Percentiles rank a stretch among this genome's conserved stretches.
Evolutionary conservation across 2,797 vertebrate species (phyloP).

Genomic region (Pelodytes ibericus): DNA sequence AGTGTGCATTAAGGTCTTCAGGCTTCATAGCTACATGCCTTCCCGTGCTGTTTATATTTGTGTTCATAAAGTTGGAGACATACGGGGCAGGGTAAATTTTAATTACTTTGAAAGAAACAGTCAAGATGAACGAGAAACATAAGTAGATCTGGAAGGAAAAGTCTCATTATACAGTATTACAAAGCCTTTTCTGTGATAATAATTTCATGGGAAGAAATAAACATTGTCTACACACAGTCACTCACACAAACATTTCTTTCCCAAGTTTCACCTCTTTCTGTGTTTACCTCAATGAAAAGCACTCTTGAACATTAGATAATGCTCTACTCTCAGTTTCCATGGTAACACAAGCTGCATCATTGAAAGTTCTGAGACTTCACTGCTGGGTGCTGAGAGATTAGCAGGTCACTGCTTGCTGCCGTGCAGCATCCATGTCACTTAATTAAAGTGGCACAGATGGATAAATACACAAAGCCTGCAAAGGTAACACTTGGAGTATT

Average conservation of each 20-base stretch:
- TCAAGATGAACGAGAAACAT: too few relatives aligned
- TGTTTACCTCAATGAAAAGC: constrained; percentile 30
- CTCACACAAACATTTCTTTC: constrained; percentile 16
- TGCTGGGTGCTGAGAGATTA: constrained; percentile 48
- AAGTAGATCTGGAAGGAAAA: too few relatives aligned
- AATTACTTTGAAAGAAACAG: too few relatives aligned
- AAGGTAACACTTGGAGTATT: constrained; percentile 40
- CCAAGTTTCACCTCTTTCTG: constrained; percentile 26
- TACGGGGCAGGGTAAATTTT: too few relatives aligned
- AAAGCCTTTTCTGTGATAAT: neutral
- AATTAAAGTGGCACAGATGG: constrained; percentile 55
- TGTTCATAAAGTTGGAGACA: too few relatives aligned
- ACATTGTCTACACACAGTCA: neutral
- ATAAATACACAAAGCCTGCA: constrained; percentile 36
- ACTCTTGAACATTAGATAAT: constrained; percentile 42
- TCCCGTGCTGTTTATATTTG: too few relatives aligned
- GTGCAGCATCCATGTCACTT: constrained; percentile 48
- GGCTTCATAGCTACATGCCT: too few relatives aligned
- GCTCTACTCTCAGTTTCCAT: constrained; percentile 50
- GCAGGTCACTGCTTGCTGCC: constrained; percentile 49
- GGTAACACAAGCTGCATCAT: constrained; percentile 41
- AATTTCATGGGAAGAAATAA: neutral
- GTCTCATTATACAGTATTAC: too few relatives aligned
- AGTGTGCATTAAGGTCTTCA: too few relatives aligned
- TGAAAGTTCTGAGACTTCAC: constrained; percentile 40